Evolutionary conservation across 2,888 invertebrate genomes (phyloP).

Genomic region (Melinaea marsaeus): DNA sequence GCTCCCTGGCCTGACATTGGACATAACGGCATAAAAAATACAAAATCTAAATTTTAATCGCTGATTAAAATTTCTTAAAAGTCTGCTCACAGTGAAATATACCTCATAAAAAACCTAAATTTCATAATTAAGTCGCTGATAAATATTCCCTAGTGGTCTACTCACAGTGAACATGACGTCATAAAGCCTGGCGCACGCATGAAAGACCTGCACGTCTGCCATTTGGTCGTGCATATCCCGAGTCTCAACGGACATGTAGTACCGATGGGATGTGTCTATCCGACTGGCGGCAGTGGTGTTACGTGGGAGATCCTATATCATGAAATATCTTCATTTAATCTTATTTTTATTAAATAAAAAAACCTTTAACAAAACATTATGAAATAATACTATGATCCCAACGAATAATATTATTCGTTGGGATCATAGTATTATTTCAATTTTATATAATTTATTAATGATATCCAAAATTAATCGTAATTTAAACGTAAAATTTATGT

Average conservation of each 20-base stretch:
- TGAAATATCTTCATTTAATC: too few species aligned
- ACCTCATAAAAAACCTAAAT: too few species aligned
- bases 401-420: too few species aligned
- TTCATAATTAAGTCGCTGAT: too few species aligned
- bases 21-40: too few species aligned
- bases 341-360: neutral
- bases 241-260: slow-evolving; percentile 63
- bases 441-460: too few species aligned
- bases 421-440: too few species aligned
- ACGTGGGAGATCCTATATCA: slow-evolving; percentile 52
- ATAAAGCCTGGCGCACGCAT: slow-evolving; percentile 58
- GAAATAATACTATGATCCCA: neutral
- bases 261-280: slow-evolving; percentile 60
- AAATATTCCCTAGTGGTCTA: slow-evolving; percentile 5
- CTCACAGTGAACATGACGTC: slow-evolving; percentile 62
- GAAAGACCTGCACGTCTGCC: slow-evolving; percentile 67
- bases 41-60: too few species aligned
- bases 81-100: too few species aligned
- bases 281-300: slow-evolving; percentile 47
- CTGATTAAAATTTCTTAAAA: too few species aligned
- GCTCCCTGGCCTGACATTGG: too few species aligned
- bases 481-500: too few species aligned
- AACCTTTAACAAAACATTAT: neutral
- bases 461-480: neutral
- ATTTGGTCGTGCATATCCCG: slow-evolving; percentile 64